Evolutionary conservation across 2,888 invertebrate genomes (phyloP), one percentile per base, ranked within the genome.

Genomic region (Ferdinandea cuprea): DNA sequence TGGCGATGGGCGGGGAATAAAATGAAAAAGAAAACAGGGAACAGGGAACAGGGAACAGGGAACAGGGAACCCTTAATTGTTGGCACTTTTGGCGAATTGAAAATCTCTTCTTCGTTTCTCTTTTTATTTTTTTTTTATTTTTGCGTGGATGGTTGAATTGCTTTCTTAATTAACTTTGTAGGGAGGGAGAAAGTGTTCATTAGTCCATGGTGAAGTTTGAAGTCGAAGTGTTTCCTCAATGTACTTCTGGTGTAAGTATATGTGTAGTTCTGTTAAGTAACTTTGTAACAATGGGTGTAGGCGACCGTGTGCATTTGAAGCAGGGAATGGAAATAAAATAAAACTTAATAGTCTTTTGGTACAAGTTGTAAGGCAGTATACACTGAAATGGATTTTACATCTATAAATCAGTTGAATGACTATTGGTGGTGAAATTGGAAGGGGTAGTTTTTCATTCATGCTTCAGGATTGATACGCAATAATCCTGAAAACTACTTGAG

Each of bases 111-210:
- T n/a, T n/a, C n/a, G n/a, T n/a, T n/a, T n/a, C n/a, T n/a, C n/a
- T n/a, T n/a, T n/a, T n/a, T n/a, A n/a, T n/a, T 59, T 46, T 11
- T n/a, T 56, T 19, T 40, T 32, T 32, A 0, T 25, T 8, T 9
- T n/a, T n/a, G 42, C 4, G 11, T 11, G 28, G 9, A n/a, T 6
- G 25, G 32, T n/a, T 17, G 35, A 17, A 42, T 35, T 44, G 68
- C 11, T 61, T 37, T 56, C 63, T 76, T 76, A 68, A 76, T 76
- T 76, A 61, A 32, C 68, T 76, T 46, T 46, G 15, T 28, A 46
- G 21, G 30, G 21, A 19, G 50, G 35, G 28, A 19, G 37, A n/a
- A 5, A 25, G 25, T 3, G 25, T 40, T 52, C 40, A 58, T 58
- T 58, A 40, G 58, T 40, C 11, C 11, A 17, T 11, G 40, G 21